phyloP scores from a whole-genome alignment of 2,113 vertebrate genomes.

The Galemys pyrenaicus region DNA sequence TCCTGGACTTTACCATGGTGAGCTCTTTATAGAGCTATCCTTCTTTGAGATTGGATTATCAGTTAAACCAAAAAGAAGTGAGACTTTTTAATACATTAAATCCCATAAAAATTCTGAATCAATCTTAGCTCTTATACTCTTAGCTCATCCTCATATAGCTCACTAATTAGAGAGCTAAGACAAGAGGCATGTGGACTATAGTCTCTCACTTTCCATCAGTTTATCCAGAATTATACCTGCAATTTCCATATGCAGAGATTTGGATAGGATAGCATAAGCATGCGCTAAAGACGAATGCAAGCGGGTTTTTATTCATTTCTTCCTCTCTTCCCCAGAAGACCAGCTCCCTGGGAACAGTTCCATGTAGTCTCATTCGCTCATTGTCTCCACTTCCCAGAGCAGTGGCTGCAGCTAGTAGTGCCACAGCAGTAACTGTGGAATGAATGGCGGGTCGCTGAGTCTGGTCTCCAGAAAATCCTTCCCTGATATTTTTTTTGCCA shows the following conservation, averaged over 20 bases:
- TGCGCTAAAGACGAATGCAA: neutral
- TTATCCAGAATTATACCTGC: neutral
- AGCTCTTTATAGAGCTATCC: neutral
- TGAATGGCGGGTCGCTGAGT: neutral
- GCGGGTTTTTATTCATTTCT: neutral
- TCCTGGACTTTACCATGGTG: neutral
- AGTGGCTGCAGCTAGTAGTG: neutral
- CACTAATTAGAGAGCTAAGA: neutral
- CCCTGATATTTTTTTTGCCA: neutral
- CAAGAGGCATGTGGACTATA: neutral
- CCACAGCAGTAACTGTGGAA: neutral
- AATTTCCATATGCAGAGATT: neutral
- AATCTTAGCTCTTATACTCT: neutral
- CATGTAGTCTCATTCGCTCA: neutral
- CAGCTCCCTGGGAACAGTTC: neutral
- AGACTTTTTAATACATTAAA: neutral
- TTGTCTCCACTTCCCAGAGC: neutral
- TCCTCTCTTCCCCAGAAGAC: neutral
- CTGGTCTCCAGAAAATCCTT: neutral
- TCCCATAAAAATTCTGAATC: neutral
- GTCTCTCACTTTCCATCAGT: neutral
- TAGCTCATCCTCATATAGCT: neutral
- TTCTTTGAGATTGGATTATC: neutral
- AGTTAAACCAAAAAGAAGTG: neutral
- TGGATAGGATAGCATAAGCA: neutral